Conservation (phyloP, 37 sponge, comb jelly and placozoan species). For the Spongia lamella region DNA sequence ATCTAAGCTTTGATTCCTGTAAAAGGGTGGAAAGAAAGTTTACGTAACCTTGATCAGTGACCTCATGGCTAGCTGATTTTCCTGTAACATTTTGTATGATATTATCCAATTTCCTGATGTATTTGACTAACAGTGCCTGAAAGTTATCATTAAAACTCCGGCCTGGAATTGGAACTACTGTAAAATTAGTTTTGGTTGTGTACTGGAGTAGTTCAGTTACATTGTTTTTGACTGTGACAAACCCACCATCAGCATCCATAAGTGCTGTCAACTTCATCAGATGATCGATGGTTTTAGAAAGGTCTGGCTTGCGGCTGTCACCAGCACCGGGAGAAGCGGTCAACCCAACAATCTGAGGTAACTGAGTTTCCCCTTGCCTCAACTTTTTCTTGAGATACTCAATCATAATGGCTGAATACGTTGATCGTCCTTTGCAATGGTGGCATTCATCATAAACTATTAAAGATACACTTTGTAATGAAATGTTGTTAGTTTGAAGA, state of each 20-base stretch:
- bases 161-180: conserved; percentile 2
- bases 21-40: too few species aligned
- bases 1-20: too few species aligned
- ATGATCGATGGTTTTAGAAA: conserved; percentile 42
- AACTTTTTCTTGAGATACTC: conserved; percentile 58
- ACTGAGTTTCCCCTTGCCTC: background rate
- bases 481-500: conserved; percentile 10
- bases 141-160: conserved; percentile 23
- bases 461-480: conserved; percentile 47
- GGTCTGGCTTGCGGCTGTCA: conserved; percentile 4
- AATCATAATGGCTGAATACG: conserved; percentile 60
- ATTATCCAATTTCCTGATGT: conserved; percentile 25
- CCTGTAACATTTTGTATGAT: too few species aligned
- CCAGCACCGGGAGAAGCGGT: conserved; percentile 76
- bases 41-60: too few species aligned
- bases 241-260: conserved; percentile 70
- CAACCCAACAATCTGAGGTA: conserved; percentile 74
- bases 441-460: conserved; percentile 93
- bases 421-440: conserved; percentile 51
- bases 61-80: too few species aligned
- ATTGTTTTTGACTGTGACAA: conserved; percentile 35
- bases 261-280: conserved; percentile 57
- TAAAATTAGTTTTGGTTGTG: conserved; percentile 3
- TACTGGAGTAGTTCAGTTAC: conserved; percentile 18
- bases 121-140: background rate